Evolutionary conservation across 2,888 invertebrate species (phyloP), one percentile per base, ranked within the genome.

Genomic region (Lycocerus yunnanus): DNA sequence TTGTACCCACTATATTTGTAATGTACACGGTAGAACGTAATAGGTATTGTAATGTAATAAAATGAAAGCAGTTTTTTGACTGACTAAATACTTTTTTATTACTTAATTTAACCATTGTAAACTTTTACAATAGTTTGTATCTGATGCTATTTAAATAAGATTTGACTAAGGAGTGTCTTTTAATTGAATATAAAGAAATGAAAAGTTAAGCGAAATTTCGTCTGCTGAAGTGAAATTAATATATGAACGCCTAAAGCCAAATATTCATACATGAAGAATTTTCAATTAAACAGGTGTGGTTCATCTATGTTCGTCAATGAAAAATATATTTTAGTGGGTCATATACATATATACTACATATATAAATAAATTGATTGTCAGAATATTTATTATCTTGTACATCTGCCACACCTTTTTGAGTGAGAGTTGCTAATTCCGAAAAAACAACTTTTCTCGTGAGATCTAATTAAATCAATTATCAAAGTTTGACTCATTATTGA

Each of bases 391-490:
- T 66, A 59, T 71, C 18, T 18, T 63, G 61, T 63, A 63, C 63
- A 72, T 68, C 24, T 16, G 68, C 74, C 74, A 74, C 74, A 71
- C 74, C 74, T 74, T 71, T 20, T 70, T 20, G 68, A 74, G 74
- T 74, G 74, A 74, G 74, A 74, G 74, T 74, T 74, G 74, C 63
- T 59, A 13, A 67, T 63, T 68, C 58, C 58, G 16, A 68, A 27
- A 18, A 71, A 71, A 71, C 59, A 69, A 68, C 69, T 66, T 69
- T 73, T 73, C 73, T 73, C 73, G 67, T 70, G 69, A 24, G 20
- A 67, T 66, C 71, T 74, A 74, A 74, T 74, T 74, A 71, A 71
- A 63, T 65, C 68, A 74, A 74, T 65, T 74, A 71, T 27, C 71
- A 60, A 16, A 58, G 27, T 58, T 68, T 67, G 18, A 13, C 18